These are phyloP conservation scores for Harpagoxenus sublaevis DNA, from an alignment of 2,888 invertebrate genomes.

Conservation along the genomic window DNA sequence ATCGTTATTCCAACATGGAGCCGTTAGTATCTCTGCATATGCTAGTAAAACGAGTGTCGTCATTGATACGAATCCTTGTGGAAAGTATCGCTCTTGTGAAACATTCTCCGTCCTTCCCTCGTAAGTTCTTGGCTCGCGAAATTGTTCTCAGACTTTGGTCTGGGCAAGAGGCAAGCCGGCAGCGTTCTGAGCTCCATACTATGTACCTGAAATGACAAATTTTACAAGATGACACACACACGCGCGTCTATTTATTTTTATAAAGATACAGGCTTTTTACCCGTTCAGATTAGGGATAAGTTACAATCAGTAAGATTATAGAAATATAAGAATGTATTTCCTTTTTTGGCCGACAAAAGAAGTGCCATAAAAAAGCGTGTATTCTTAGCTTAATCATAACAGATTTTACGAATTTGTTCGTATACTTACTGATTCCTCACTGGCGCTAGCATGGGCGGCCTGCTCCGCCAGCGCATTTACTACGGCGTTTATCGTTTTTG, in stretches of 20 bases:
- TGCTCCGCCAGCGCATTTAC: constrained; percentile 97
- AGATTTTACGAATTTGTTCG: not conserved
- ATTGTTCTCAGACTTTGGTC: constrained; percentile 95
- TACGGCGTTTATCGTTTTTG: constrained; percentile 96
- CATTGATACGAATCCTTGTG: constrained; percentile 92
- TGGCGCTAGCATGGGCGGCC: constrained; percentile 94
- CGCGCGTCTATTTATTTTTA: not conserved
- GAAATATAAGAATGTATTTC: not conserved
- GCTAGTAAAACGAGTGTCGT: constrained; percentile 91
- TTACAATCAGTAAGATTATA: not conserved
- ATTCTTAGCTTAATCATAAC: not conserved
- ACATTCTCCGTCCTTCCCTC: constrained; percentile 87
- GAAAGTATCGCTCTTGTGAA: constrained; percentile 94
- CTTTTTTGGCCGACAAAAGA: not conserved
- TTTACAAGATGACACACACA: constrained; percentile 67
- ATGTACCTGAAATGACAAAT: constrained; percentile 88
- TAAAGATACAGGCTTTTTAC: constrained; percentile 66
- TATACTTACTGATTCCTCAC: constrained; percentile 90
- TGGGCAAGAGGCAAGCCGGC: constrained; percentile 89
- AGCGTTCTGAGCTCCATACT: constrained; percentile 90
- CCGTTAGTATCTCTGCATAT: constrained; percentile 84
- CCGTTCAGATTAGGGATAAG: not conserved
- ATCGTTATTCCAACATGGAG: constrained; percentile 70
- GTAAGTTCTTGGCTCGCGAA: constrained; percentile 89
- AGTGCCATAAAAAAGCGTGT: not conserved